Evolutionary conservation across 2,888 invertebrate genomes (phyloP).

Genomic region (Orthosia gracilis): DNA sequence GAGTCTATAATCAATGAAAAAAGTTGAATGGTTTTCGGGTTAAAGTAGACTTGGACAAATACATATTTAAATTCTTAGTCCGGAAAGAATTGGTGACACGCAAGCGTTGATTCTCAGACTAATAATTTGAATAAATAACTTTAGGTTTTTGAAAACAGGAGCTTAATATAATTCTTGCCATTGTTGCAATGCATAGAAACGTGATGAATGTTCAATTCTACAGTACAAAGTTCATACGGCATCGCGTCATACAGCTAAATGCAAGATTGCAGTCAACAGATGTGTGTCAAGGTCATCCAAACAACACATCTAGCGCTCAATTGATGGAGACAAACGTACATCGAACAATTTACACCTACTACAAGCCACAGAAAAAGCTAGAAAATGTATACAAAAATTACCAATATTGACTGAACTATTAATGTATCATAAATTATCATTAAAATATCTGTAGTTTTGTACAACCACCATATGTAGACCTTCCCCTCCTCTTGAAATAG

Average conservation of each 20-base stretch:
- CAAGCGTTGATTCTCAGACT: too few relatives aligned
- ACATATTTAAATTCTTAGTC: too few relatives aligned
- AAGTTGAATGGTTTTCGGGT: too few relatives aligned
- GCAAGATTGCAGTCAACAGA: constrained; percentile 25
- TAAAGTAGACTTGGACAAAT: too few relatives aligned
- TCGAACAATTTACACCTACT: not conserved
- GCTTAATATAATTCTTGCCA: too few relatives aligned
- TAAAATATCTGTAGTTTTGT: not conserved
- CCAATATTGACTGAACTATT: not conserved
- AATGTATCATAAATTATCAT: not conserved
- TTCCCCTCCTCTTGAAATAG: constrained; percentile 15
- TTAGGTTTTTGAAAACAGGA: too few relatives aligned
- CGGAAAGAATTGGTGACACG: too few relatives aligned
- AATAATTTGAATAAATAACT: too few relatives aligned
- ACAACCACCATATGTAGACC: constrained; percentile 26
- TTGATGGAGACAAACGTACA: not conserved
- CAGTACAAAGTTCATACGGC: constrained; percentile 36
- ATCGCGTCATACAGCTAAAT: constrained; percentile 14
- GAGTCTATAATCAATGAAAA: too few relatives aligned
- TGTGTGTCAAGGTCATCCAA: constrained; percentile 38
- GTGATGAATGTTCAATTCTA: constrained; percentile 3
- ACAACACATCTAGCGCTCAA: not conserved
- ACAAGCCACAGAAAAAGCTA: not conserved
- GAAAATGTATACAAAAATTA: not conserved
- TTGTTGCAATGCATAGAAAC: not conserved